These are phyloP conservation scores for Pollachius pollachius DNA, from an alignment of 2,113 vertebrate genomes.

Conservation along the genomic window DNA sequence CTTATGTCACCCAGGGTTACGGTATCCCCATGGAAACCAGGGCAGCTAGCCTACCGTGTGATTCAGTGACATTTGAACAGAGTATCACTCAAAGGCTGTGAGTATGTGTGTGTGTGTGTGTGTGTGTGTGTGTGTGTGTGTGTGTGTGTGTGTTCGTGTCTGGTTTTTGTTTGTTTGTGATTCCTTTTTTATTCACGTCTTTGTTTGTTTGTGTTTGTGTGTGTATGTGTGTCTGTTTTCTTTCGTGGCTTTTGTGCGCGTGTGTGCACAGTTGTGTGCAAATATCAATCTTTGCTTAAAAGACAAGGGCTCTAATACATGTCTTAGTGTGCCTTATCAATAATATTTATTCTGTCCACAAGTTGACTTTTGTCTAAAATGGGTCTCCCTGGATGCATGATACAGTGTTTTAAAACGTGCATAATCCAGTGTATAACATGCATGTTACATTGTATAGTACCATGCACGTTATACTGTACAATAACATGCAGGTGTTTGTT, in stretches of 20 bases:
- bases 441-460: no score
- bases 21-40: slow-evolving; percentile 57
- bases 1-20: slow-evolving; percentile 46
- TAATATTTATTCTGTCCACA: background rate
- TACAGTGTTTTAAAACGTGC: background rate
- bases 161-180: background rate
- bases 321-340: background rate
- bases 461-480: background rate
- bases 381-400: no score
- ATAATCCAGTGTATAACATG: no score
- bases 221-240: slow-evolving; percentile 6
- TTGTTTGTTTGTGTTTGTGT: slow-evolving; percentile 6
- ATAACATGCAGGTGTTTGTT: background rate
- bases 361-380: no score
- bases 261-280: slow-evolving; percentile 7
- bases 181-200: background rate
- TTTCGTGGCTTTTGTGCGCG: background rate
- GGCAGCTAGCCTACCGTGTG: slow-evolving; percentile 54
- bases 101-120: slow-evolving; percentile 15
- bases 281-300: background rate
- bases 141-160: background rate
- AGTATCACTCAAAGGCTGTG: slow-evolving; percentile 44
- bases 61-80: slow-evolving; percentile 66
- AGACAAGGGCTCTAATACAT: background rate
- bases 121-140: slow-evolving; percentile 8